phyloP scores from a whole-genome alignment of 2,113 vertebrate genomes.

The Todiramphus chloris region DNA sequence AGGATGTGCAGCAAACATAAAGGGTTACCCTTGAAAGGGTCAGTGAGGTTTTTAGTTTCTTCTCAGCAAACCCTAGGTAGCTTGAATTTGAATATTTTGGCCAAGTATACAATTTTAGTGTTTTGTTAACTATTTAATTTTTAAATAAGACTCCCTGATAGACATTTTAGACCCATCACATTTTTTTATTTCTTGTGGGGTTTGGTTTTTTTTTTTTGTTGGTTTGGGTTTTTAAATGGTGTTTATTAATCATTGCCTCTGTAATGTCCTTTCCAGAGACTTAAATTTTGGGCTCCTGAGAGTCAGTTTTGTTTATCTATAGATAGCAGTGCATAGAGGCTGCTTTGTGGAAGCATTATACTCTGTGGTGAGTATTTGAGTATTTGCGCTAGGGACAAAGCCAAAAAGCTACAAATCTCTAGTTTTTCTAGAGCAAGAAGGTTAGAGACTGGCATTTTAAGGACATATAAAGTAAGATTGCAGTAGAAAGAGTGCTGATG shows the following conservation, averaged over 20 bases:
- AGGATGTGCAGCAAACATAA: neutral
- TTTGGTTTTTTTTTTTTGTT: neutral
- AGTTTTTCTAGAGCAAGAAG: neutral
- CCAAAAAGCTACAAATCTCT: neutral
- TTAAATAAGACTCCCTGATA: neutral
- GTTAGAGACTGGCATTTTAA: neutral
- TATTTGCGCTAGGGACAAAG: neutral
- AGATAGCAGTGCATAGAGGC: neutral
- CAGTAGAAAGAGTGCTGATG: neutral
- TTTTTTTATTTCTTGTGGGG: neutral
- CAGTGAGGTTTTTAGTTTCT: neutral
- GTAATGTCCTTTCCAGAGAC: neutral
- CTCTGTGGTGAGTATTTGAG: neutral
- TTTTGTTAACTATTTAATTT: neutral
- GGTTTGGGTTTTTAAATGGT: neutral
- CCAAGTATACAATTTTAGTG: neutral
- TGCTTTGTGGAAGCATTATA: neutral
- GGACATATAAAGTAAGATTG: neutral
- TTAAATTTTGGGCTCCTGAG: neutral
- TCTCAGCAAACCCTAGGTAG: neutral
- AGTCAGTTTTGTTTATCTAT: neutral
- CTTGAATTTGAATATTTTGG: neutral
- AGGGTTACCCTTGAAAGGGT: neutral
- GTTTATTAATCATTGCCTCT: neutral
- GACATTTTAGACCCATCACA: neutral